Evolutionary conservation across 2,113 vertebrate genomes (phyloP).

Genomic region (Odocoileus virginianus): DNA sequence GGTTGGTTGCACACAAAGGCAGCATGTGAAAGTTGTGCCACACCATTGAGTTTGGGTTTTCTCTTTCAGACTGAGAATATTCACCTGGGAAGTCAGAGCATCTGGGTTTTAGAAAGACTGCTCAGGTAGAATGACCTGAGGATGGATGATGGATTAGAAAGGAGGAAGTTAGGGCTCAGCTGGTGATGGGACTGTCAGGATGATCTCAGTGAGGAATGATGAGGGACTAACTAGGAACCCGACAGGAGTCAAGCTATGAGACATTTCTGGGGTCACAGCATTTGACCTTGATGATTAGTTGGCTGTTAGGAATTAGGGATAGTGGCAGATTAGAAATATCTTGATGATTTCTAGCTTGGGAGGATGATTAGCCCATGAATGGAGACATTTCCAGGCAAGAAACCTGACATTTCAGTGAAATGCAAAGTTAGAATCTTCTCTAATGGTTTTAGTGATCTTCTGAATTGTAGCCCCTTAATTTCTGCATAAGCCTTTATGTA

Average conservation of each 20-base stretch:
- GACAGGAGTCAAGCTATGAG: neutral
- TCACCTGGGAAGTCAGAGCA: neutral
- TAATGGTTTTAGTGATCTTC: neutral
- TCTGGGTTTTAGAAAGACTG: neutral
- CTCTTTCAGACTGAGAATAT: neutral
- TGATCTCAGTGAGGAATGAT: neutral
- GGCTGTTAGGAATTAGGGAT: neutral
- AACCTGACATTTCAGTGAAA: neutral
- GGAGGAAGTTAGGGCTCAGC: no score
- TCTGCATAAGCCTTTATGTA: neutral
- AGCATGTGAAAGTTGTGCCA: neutral
- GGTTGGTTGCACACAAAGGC: neutral
- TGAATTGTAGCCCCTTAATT: neutral
- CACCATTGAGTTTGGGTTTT: neutral
- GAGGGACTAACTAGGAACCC: neutral
- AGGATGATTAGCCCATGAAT: neutral
- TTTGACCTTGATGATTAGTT: neutral
- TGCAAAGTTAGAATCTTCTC: neutral
- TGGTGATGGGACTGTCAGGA: neutral
- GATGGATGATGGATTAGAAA: neutral
- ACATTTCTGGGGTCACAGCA: neutral
- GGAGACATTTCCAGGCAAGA: neutral
- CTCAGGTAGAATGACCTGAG: no score
- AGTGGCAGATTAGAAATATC: neutral
- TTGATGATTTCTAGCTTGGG: neutral